Evolutionary conservation across 23 tunicate genomes (phyloP), one percentile per base, ranked within the genome.

Genomic region (Phallusia fumigata): DNA sequence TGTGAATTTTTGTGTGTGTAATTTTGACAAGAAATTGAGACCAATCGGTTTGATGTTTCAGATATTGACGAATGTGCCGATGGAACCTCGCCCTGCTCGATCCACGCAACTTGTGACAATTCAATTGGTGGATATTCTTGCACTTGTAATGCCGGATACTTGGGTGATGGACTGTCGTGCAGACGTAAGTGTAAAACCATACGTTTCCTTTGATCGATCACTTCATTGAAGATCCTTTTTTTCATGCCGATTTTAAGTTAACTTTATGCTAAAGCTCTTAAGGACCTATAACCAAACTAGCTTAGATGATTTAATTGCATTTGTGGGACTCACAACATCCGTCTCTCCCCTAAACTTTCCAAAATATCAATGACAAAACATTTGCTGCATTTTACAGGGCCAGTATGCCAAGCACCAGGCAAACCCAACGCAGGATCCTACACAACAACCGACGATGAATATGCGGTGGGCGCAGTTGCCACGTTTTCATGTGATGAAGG

Each of bases 401-500:
- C 81, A 35, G 47, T 47, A 40, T 78, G 58, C n/a, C 81, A 47
- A 11, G 64, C 47, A 21, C 47, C 34, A 22, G 64, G 50, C 50
- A 78, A 50, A 30, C 40, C 81, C 74, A 36, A 30, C 11, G 40
- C 58, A 19, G 33, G 53, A 30, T 40, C 30, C 13, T 30, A 18
- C 69, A 58, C 69, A 21, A 58, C 69, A 58, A 58, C 15, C 82
- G 78, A 80, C 30, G 22, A 36, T 34, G 47, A 65, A 81, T 31
- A 33, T n/a, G 75, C 64, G 34, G 79, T 65, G 47, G 90, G 90
- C 22, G 82, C 80, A 1, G 74, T 16, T 0, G 85, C 86, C 18
- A 44, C 88, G 0, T 94, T 85, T 31, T 34, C 76, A 19, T 94
- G 98, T 75, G 79, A 84, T 24, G 82, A 82, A 1, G 98, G 98